These are phyloP conservation scores for Apodemia zela DNA, from an alignment of 2,888 invertebrate species.

Conservation along the genomic window DNA sequence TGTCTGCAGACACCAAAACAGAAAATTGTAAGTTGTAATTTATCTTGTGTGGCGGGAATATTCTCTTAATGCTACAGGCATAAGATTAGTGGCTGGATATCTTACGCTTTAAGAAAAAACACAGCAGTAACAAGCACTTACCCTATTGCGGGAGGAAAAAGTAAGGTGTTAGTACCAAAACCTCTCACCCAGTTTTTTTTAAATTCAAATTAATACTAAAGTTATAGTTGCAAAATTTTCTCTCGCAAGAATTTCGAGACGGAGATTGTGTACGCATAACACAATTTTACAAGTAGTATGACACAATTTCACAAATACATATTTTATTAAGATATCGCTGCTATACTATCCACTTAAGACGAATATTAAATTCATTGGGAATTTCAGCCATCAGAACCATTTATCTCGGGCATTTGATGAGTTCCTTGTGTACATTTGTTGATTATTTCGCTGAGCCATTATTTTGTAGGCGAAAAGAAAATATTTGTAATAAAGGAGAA, in stretches of 20 bases:
- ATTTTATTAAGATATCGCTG: not conserved
- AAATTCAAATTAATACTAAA: not conserved
- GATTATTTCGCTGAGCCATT: not conserved
- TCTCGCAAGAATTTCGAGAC: not conserved
- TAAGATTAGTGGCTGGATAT: too few relatives aligned
- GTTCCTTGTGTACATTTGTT: not conserved
- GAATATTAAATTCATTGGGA: slow-evolving; percentile 8
- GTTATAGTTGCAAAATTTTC: not conserved
- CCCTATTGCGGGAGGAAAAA: too few relatives aligned
- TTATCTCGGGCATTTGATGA: slow-evolving; percentile 5
- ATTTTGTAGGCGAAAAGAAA: not conserved
- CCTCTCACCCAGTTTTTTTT: too few relatives aligned
- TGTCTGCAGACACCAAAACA: too few relatives aligned
- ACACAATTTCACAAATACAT: not conserved
- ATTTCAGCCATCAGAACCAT: not conserved
- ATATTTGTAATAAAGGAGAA: not conserved
- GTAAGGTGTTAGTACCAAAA: too few relatives aligned
- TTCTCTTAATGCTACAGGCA: too few relatives aligned
- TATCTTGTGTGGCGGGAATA: too few relatives aligned
- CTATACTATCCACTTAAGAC: not conserved
- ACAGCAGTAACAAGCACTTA: too few relatives aligned
- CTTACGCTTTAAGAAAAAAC: too few relatives aligned
- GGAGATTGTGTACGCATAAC: not conserved
- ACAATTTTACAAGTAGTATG: not conserved
- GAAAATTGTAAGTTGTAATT: too few relatives aligned